phyloP scores from a whole-genome alignment of 2,888 invertebrate genomes.

The Volucella bombylans region DNA sequence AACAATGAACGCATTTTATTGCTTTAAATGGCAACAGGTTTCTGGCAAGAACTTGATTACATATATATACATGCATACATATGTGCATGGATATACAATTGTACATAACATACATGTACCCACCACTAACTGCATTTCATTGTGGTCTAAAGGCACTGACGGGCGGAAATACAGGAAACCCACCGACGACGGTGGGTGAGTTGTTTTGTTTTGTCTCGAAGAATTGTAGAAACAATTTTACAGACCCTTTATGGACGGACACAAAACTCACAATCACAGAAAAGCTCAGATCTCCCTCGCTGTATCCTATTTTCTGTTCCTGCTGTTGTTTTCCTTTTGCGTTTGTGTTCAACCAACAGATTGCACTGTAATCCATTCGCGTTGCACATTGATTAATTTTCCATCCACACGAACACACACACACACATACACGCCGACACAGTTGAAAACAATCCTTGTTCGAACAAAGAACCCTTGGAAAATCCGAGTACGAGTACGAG shows the following conservation, averaged over 20 bases:
- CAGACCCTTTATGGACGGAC: conserved; percentile 6
- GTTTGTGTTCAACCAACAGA: conserved; percentile 48
- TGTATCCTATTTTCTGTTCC: conserved; percentile 42
- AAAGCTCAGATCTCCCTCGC: conserved; percentile 33
- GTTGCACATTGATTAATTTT: conserved; percentile 59
- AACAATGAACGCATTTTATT: conserved; percentile 28
- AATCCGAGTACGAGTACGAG: background rate
- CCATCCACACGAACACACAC: conserved; percentile 33
- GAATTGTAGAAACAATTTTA: conserved; percentile 19
- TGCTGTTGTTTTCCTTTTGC: background rate
- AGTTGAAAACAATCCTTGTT: conserved; percentile 11
- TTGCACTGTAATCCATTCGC: conserved; percentile 72
- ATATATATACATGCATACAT: too few species aligned
- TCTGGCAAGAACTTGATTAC: conserved; percentile 13
- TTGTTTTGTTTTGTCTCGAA: conserved; percentile 26
- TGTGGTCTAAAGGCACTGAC: background rate
- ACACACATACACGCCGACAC: conserved; percentile 12
- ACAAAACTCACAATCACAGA: conserved; percentile 51
- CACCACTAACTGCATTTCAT: background rate
- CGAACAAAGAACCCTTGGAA: conserved; percentile 53
- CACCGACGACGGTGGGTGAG: too few species aligned
- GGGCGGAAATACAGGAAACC: background rate
- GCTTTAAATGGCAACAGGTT: conserved; percentile 65
- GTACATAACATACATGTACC: background rate
- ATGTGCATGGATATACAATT: too few species aligned